phyloP scores from a whole-genome alignment of 2,797 vertebrate species.

The Morus bassanus region DNA sequence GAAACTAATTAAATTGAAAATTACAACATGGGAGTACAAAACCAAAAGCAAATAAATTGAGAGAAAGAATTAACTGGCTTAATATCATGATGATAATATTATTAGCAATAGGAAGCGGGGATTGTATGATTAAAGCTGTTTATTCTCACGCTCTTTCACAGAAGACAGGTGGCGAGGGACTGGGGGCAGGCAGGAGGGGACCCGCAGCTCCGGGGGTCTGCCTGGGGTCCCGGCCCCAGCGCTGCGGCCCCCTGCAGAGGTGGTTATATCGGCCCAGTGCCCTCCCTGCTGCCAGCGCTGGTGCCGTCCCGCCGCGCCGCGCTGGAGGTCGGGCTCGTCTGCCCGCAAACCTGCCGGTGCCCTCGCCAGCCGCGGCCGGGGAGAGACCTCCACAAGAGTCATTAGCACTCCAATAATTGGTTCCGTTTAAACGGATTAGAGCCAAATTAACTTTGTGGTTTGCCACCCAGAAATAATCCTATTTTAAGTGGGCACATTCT shows the following conservation, averaged over 20 bases:
- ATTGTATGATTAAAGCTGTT: conserved; percentile 51
- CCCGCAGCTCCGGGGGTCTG: accelerated
- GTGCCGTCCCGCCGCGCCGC: accelerated
- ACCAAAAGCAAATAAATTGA: conserved; percentile 54
- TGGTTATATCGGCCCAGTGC: accelerated
- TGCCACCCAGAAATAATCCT: conserved; percentile 71
- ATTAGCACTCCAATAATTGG: conserved; percentile 63
- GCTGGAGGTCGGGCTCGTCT: not conserved
- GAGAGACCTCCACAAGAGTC: conserved; percentile 47
- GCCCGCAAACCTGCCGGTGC: not conserved
- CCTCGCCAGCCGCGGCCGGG: not conserved
- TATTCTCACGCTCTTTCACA: not conserved
- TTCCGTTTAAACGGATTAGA: conserved; percentile 72
- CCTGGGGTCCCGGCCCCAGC: accelerated
- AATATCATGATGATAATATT: conserved; percentile 65
- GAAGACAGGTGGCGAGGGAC: accelerated
- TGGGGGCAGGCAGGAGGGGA: accelerated
- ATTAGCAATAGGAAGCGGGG: conserved; percentile 53
- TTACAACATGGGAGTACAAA: conserved; percentile 62
- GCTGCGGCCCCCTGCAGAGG: accelerated
- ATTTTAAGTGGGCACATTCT: conserved; percentile 49
- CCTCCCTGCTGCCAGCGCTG: accelerated
- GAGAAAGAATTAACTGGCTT: conserved; percentile 66
- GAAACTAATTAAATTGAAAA: conserved; percentile 79
- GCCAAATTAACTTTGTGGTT: conserved; percentile 67